Conservation (phyloP, 2,113 vertebrate genomes). For the Protobothrops flavoviridis region DNA sequence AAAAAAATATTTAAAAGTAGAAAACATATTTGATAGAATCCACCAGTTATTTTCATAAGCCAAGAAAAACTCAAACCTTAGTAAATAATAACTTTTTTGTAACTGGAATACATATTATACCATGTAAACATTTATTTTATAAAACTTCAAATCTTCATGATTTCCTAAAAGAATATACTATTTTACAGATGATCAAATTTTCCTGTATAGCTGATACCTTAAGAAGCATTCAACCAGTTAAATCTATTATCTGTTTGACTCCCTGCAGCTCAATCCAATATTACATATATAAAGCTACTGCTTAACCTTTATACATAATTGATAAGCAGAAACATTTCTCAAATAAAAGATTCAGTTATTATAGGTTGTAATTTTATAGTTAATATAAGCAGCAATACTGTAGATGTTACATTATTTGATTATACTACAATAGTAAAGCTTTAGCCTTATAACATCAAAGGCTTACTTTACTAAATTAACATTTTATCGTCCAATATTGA, state of each 20-base stretch:
- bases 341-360: constrained; percentile 8
- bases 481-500: background rate
- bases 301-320: background rate
- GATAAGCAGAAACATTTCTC: background rate
- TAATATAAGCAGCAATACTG: background rate
- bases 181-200: background rate
- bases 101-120: constrained; percentile 1
- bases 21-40: constrained; percentile 35
- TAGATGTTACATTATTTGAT: constrained; percentile 9
- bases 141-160: constrained; percentile 2
- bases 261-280: constrained; percentile 7
- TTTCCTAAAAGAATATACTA: constrained; percentile 5
- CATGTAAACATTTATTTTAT: background rate
- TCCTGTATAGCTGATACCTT: background rate
- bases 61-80: constrained; percentile 41
- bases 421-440: background rate
- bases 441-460: background rate
- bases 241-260: background rate
- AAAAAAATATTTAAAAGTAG: constrained; percentile 45
- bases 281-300: constrained; percentile 2
- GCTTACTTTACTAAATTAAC: background rate
- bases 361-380: background rate
- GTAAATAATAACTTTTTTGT: constrained; percentile 27
- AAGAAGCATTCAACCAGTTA: constrained; percentile 1
- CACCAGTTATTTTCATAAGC: constrained; percentile 43